These are phyloP conservation scores for Allacma fusca DNA, from an alignment of 2,888 invertebrate genomes.

Conservation along the genomic window DNA sequence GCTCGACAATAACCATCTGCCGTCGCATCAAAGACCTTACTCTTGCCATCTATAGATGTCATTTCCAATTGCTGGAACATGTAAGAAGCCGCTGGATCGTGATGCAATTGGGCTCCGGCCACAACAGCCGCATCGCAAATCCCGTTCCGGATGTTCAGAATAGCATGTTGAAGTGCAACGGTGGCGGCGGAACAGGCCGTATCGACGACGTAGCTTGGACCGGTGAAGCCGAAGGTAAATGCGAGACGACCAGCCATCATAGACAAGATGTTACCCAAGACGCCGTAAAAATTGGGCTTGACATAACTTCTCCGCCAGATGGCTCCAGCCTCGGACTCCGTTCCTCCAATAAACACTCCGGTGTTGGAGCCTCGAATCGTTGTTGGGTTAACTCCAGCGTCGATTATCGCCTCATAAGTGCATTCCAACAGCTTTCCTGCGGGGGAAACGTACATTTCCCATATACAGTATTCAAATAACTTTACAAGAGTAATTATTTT, in stretches of 20 bases:
- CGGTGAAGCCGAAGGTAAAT: conserved; percentile 59
- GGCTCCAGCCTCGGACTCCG: background rate
- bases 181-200: conserved; percentile 97
- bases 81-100: background rate
- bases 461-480: no score
- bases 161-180: conserved; percentile 87
- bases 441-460: no score
- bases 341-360: background rate
- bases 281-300: background rate
- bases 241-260: conserved; percentile 4
- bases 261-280: background rate
- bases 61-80: background rate
- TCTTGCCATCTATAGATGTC: background rate
- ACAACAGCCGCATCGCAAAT: conserved; percentile 94
- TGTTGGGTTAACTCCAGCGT: background rate
- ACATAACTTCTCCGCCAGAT: background rate
- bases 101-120: conserved; percentile 84
- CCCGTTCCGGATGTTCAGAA: conserved; percentile 79
- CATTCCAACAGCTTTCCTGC: background rate
- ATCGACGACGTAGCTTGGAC: conserved; percentile 93
- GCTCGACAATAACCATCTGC: conserved; percentile 90
- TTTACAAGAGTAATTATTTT: no score
- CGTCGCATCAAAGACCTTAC: conserved; percentile 68
- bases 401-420: background rate
- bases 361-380: background rate